Evolutionary conservation across 2,113 vertebrate species (phyloP), one percentile per base, ranked within the genome.

Genomic region (Clarias batrachus): DNA sequence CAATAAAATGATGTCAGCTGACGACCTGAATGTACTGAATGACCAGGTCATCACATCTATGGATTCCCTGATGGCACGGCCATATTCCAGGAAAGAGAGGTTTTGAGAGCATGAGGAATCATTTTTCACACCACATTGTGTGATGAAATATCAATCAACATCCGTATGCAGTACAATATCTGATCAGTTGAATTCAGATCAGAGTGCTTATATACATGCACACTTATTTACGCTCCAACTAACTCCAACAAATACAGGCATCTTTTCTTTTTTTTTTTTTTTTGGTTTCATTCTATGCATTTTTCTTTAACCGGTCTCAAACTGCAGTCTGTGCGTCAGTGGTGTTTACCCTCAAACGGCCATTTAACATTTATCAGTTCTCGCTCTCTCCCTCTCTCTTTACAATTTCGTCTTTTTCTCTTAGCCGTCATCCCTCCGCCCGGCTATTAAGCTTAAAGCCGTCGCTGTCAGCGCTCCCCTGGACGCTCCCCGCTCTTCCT

Each of bases 391-490:
- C 37, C 71, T 59, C 21, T 33, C 57, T 59, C n/a, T 41, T 9
- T 41, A 33, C 54, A 16, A n/a, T 54, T 82, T 73, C 1, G 11
- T 86, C 19, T 81, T 37, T 57, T 68, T 52, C 82, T 81, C 68
- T 19, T 83, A 84, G 12, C 52, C 4, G 37, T 52, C 33, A 83
- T 68, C 25, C 52, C 41, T 76, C 59, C 33, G 65, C 77, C 33
- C 37, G n/a, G 73, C 76, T 79, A 87, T 89, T 87, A 85, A 89
- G 85, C 79, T 78, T 85, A 71, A 79, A 87, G 85, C 82, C 57
- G 27, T 89, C 88, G 59, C 77, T 87, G 82, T 85, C 66, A 66
- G 66, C 82, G 60, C 80, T 56, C 54, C 56, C 48, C 83, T 82
- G 86, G 82, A 87, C 79, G 27, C 76, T 23, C 16, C 52, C 78